A percentile compares a stretch with the other conserved stretches of the same genome.
Conservation (phyloP, 2,797 vertebrate species). For the Poeciliopsis turneri region DNA sequence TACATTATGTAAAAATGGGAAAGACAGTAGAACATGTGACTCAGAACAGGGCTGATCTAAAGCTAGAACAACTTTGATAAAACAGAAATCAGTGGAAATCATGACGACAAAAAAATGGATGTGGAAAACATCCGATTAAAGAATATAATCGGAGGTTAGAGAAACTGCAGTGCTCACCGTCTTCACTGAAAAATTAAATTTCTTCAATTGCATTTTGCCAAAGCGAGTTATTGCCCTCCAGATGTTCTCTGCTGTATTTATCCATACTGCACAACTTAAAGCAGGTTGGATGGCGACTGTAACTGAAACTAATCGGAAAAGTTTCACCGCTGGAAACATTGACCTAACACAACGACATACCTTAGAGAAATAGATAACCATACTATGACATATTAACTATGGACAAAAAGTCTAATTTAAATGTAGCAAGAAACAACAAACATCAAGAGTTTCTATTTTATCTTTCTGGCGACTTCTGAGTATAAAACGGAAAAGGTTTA, state of each 20-base stretch:
- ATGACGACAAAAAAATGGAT: background rate
- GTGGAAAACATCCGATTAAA: background rate
- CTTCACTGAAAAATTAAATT: background rate
- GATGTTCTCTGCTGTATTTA: background rate
- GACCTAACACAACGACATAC: background rate
- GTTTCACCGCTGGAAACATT: background rate
- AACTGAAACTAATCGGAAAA: background rate
- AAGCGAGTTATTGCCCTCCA: background rate
- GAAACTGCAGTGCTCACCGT: background rate
- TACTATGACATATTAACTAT: background rate
- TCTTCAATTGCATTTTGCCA: background rate
- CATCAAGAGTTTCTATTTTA: background rate
- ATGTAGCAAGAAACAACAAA: background rate
- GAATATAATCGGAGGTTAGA: background rate
- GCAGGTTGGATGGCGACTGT: background rate
- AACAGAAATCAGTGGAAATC: background rate
- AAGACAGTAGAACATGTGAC: background rate
- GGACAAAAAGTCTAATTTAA: background rate
- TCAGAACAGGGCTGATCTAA: background rate
- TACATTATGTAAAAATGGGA: background rate
- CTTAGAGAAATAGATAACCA: background rate
- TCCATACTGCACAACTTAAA: background rate
- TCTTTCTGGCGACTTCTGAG: background rate
- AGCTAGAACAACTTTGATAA: background rate
- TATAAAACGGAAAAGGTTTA: background rate